Conservation (phyloP, 2,797 vertebrate genomes). For the Megaceryle alcyon region DNA sequence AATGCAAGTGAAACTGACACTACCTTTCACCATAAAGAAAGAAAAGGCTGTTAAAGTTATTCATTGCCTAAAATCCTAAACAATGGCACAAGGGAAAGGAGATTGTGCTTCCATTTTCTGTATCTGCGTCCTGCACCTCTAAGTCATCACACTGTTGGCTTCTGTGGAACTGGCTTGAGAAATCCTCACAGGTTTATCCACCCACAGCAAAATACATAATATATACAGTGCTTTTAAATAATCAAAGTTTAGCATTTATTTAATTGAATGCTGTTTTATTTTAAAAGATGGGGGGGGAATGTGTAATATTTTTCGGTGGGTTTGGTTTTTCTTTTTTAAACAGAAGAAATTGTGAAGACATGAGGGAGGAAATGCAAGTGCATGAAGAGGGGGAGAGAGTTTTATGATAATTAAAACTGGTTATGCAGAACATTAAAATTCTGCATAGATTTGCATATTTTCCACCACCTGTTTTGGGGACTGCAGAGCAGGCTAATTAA, state of each 20-base stretch:
- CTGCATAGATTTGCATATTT: constrained; percentile 99
- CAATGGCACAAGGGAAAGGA: neutral
- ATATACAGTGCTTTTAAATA: neutral
- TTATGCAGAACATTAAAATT: constrained; percentile 95
- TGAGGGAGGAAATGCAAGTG: constrained; percentile 64
- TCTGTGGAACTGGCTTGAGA: neutral
- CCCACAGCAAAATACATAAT: neutral
- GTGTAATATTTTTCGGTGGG: neutral
- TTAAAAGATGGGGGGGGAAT: neutral
- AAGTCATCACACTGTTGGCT: neutral
- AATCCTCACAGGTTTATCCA: neutral
- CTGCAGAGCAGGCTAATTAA: constrained; percentile 94
- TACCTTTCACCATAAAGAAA: constrained; percentile 22
- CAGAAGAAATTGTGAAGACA: constrained; percentile 61
- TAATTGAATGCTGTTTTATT: neutral
- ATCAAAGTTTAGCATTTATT: constrained; percentile 1
- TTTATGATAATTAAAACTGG: constrained; percentile 90
- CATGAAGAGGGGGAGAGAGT: constrained; percentile 80
- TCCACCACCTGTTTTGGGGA: constrained; percentile 98
- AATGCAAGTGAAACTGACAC: neutral
- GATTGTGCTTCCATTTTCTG: neutral
- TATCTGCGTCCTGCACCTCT: neutral
- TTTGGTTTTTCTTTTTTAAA: neutral
- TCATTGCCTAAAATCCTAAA: constrained; percentile 54
- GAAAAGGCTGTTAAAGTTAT: constrained; percentile 34